Conservation (phyloP, 1,140 invertebrate genomes). For the Hyles euphorbiae region DNA sequence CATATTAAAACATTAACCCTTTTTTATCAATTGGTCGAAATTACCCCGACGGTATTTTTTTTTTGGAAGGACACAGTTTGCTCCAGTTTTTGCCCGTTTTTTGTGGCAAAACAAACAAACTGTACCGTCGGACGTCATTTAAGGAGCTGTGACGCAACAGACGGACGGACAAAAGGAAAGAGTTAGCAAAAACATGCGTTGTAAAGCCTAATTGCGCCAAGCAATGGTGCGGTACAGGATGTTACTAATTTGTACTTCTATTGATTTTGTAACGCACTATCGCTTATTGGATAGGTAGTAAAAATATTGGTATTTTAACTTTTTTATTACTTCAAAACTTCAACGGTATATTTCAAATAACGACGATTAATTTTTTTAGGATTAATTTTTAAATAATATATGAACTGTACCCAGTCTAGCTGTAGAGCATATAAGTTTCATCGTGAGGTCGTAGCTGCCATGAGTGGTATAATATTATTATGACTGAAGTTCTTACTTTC, state of each 20-base stretch:
- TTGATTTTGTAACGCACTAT: constrained; percentile 1
- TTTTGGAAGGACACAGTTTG: constrained; percentile 22
- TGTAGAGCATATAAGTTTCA: too few relatives aligned
- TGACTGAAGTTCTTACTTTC: too few relatives aligned
- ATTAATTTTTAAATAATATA: too few relatives aligned
- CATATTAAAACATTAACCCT: constrained; percentile 23
- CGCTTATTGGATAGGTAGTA: neutral
- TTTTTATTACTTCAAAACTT: too few relatives aligned
- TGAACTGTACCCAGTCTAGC: too few relatives aligned
- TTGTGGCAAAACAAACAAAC: constrained; percentile 29
- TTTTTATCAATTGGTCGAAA: constrained; percentile 23
- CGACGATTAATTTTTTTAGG: too few relatives aligned
- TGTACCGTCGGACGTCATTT: constrained; percentile 14
- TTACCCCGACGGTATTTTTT: constrained; percentile 17
- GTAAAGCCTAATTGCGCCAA: constrained; percentile 34
- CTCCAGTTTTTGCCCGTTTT: constrained; percentile 36
- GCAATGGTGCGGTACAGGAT: constrained; percentile 26
- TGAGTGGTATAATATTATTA: too few relatives aligned
- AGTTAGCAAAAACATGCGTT: constrained; percentile 40
- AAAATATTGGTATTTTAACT: too few relatives aligned
- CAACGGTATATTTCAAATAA: too few relatives aligned
- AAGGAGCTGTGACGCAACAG: constrained; percentile 23
- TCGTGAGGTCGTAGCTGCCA: too few relatives aligned
- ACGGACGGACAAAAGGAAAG: constrained; percentile 31
- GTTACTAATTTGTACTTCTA: constrained; percentile 8